These are phyloP conservation scores for Chromoteleia sp. DNA, from an alignment of 2,888 invertebrate species.

Conservation along the genomic window DNA sequence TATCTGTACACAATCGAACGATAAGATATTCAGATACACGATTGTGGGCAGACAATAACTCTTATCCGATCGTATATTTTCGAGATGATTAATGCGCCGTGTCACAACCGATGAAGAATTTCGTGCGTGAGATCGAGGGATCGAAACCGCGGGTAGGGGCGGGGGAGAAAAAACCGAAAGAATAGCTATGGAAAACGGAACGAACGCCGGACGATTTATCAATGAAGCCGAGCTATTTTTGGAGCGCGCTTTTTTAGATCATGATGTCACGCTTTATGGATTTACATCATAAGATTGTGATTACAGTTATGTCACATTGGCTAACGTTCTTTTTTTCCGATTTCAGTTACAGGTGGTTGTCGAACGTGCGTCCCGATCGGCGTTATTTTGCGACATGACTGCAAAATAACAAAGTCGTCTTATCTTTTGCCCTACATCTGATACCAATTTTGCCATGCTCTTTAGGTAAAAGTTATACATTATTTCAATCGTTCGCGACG, in stretches of 20 bases:
- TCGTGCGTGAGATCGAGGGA: conserved; percentile 32
- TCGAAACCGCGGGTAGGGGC: background rate
- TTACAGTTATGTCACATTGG: conserved; percentile 10
- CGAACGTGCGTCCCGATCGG: conserved; percentile 38
- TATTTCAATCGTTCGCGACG: conserved; percentile 1
- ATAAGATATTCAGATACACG: conserved; percentile 61
- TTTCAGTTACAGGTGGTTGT: conserved; percentile 62
- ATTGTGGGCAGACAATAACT: conserved; percentile 54
- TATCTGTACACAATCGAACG: conserved; percentile 54
- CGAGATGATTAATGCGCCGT: conserved; percentile 59
- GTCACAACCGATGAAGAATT: conserved; percentile 53
- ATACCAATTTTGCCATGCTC: conserved; percentile 68
- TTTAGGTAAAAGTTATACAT: conserved; percentile 56
- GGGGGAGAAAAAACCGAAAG: background rate
- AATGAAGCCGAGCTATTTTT: conserved; percentile 39
- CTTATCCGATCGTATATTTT: conserved; percentile 60
- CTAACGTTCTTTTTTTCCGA: conserved; percentile 20
- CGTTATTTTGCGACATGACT: conserved; percentile 63
- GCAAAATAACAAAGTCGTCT: conserved; percentile 60
- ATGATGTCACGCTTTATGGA: conserved; percentile 35
- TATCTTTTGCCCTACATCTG: conserved; percentile 54
- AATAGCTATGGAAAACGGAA: conserved; percentile 19
- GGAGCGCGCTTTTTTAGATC: conserved; percentile 37
- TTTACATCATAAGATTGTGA: conserved; percentile 39
- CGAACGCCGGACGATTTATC: conserved; percentile 27